Base-by-base conservation (phyloP, 2,888 invertebrate genomes). In the Limnephilus rhombicus region DNA sequence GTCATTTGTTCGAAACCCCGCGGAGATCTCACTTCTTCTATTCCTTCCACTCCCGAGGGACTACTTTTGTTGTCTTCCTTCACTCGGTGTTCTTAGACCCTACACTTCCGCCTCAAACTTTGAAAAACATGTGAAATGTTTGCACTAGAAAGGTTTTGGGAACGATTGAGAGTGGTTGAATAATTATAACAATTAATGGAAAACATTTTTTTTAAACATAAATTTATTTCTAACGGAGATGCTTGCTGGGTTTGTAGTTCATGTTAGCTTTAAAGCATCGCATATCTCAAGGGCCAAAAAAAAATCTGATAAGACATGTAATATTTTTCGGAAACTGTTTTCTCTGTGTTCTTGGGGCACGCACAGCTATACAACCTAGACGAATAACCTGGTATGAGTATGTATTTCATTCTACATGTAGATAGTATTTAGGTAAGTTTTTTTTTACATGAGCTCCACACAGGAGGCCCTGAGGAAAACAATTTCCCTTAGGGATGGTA, bases 1-100 rank as follows among this genome's bases (percentile, higher is more conserved):
- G 93, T 93, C 93, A 93, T 93, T 93, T 93, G 93, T 93, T 93
- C 92, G 93, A 89, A 85, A 41, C 92, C 91, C 90, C 85, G 82
- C 90, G 87, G 90, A 80, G 89, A 45, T 45, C 86, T 80, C 53
- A 53, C 53, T 82, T 34, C 86, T 86, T 86, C 45, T 86, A 37
- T 80, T 49, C 18, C 89, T 80, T 68, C 88, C 34, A 34, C 88
- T 68, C 88, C 68, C 68, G 29, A 29, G 89, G 91, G 92, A 83
- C 68, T 85, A 82, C 85, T 92, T 91, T 89, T 80, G 53, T 29
- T 49, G 68, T 80, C 81, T 89, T 89, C 89, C 81, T 45, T 7
- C 45, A 11, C 29, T 89, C 82, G 29, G 83, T 37, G 31, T 13
- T 83, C 34, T 41, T 88, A 31, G 68, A 24, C 68, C 68, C 68